phyloP scores from a whole-genome alignment of 2,113 vertebrate species.

The Vireo altiloquus region DNA sequence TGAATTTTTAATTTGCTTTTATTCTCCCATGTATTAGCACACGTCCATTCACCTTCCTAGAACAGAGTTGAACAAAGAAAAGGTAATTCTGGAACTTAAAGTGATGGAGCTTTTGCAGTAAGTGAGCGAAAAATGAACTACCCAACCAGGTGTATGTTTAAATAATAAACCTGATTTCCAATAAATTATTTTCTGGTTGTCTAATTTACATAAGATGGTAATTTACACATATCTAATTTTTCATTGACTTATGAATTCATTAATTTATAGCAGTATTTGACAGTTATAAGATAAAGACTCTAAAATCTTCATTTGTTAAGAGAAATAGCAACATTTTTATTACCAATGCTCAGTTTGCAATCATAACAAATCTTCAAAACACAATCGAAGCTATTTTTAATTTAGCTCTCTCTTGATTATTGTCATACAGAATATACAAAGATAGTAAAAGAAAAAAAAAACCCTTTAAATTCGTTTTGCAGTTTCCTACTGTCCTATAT shows the following conservation, averaged over 20 bases:
- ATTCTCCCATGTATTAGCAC: not conserved
- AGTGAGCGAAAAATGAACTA: not conserved
- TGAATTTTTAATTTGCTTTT: not conserved
- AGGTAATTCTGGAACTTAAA: not conserved
- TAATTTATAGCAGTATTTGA: not conserved
- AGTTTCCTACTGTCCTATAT: slow-evolving; percentile 73
- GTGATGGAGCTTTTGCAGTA: not conserved
- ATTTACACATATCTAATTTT: not conserved
- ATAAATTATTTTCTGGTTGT: not conserved
- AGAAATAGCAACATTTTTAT: not conserved
- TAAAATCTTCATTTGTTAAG: not conserved
- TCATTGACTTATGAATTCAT: not conserved
- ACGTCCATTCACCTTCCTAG: not conserved
- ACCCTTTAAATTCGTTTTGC: slow-evolving; percentile 60
- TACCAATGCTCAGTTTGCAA: not conserved
- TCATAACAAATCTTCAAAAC: not conserved
- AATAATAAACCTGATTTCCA: not conserved
- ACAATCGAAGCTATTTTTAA: not conserved
- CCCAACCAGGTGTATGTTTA: not conserved
- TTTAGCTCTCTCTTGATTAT: not conserved
- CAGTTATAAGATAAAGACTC: not conserved
- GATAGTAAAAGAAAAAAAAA: slow-evolving; percentile 20
- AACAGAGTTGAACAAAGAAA: not conserved
- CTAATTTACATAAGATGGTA: not conserved
- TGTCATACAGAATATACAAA: slow-evolving; percentile 41